Percentiles rank a stretch among this genome's conserved stretches.
Conservation (phyloP, 2,888 invertebrate species). For the Cantharis rustica region DNA sequence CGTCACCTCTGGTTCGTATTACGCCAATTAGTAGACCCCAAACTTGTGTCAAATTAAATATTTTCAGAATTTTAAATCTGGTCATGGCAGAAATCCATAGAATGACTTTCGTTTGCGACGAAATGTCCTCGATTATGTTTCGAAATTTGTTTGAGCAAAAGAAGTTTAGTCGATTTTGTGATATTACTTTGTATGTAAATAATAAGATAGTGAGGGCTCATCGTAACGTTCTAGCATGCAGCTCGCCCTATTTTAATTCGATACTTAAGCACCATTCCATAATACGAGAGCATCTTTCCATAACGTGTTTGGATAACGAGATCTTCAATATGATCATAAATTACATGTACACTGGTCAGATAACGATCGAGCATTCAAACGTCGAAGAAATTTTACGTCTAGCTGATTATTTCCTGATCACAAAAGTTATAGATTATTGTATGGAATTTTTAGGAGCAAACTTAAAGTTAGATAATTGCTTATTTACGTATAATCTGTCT, state of each 20-base stretch:
- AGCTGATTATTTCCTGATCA: slow-evolving; percentile 66
- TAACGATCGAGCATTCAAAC: slow-evolving; percentile 63
- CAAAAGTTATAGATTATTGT: slow-evolving; percentile 66
- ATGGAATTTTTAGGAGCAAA: slow-evolving; percentile 67
- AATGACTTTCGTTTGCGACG: slow-evolving; percentile 53
- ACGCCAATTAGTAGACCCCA: not conserved
- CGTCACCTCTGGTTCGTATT: not conserved
- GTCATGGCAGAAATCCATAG: slow-evolving; percentile 48
- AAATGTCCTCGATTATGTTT: slow-evolving; percentile 50
- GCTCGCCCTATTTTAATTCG: slow-evolving; percentile 68
- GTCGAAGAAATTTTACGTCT: slow-evolving; percentile 66
- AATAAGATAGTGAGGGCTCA: slow-evolving; percentile 64
- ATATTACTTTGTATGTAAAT: slow-evolving; percentile 64
- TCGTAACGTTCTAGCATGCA: slow-evolving; percentile 65
- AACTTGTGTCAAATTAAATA: not conserved
- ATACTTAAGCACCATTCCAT: slow-evolving; percentile 62
- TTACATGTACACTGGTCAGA: slow-evolving; percentile 69
- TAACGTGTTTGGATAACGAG: slow-evolving; percentile 62
- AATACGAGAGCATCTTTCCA: slow-evolving; percentile 60
- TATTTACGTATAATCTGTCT: slow-evolving; percentile 65
- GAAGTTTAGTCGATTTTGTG: slow-evolving; percentile 64
- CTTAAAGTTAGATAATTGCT: slow-evolving; percentile 65
- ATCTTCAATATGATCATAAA: slow-evolving; percentile 64
- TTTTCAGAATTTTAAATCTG: not conserved
- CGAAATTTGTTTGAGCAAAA: slow-evolving; percentile 58